Percentiles rank a stretch among this genome's conserved stretches.
phyloP scores from a whole-genome alignment of 2,797 vertebrate genomes.

The Propithecus perrieri region DNA sequence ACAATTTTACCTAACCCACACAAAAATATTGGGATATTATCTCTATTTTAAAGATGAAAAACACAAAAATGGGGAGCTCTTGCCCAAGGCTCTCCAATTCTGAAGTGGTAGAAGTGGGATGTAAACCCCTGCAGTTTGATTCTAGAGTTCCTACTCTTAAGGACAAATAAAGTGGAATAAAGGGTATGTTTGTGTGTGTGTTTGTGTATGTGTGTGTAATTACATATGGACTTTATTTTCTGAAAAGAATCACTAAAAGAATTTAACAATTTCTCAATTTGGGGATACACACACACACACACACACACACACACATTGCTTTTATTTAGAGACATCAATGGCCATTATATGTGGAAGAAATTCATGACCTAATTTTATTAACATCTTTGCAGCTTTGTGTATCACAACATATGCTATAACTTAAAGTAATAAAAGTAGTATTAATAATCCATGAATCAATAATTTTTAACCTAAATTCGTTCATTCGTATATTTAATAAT shows the following conservation, averaged over 20 bases:
- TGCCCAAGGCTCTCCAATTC: not conserved
- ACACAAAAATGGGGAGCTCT: not conserved
- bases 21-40: not conserved
- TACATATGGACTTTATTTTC: not conserved
- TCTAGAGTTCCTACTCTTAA: not conserved
- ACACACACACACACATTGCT: not conserved
- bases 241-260: not conserved
- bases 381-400: no score
- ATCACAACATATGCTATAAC: no score
- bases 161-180: not conserved
- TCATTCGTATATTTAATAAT: no score
- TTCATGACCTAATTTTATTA: no score
- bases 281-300: no score
- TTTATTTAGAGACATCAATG: not conserved
- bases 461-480: no score
- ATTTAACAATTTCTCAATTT: not conserved
- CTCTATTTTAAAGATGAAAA: not conserved
- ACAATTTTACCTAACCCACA: not conserved
- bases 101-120: not conserved
- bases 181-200: not conserved
- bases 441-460: no score
- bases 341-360: not conserved
- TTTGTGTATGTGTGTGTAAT: not conserved
- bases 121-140: not conserved
- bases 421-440: no score